Percentiles rank a stretch among this genome's conserved stretches.
These are phyloP conservation scores for Columba livia DNA, from an alignment of 2,113 vertebrate genomes.

Conservation along the genomic window DNA sequence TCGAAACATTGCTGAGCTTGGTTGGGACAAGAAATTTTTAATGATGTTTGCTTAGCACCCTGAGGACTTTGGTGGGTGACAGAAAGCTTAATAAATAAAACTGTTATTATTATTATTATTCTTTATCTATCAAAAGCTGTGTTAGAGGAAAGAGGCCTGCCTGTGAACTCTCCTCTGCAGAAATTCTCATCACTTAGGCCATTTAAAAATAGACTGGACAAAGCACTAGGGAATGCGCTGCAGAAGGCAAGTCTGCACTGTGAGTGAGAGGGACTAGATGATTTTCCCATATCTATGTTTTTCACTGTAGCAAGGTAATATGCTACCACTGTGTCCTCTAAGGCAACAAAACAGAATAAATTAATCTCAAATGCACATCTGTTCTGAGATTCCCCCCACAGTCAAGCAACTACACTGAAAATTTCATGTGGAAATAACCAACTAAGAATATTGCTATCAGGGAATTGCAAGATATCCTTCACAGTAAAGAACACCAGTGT, in stretches of 20 bases:
- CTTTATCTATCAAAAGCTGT: background rate
- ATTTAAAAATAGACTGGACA: conserved; percentile 63
- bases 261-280: background rate
- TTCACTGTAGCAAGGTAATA: conserved; percentile 21
- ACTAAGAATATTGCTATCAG: background rate
- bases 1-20: background rate
- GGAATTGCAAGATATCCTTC: background rate
- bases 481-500: background rate
- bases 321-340: background rate
- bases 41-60: background rate
- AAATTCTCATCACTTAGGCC: conserved; percentile 62
- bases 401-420: background rate
- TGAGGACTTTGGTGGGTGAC: background rate
- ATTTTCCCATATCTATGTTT: conserved; percentile 52
- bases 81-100: background rate
- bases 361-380: conserved; percentile 33
- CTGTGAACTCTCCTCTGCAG: conserved; percentile 49
- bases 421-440: background rate
- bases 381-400: background rate
- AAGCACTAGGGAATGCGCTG: conserved; percentile 42
- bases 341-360: background rate
- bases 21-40: background rate
- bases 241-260: conserved; percentile 37
- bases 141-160: background rate
- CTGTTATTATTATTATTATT: background rate